Evolutionary conservation across 2,888 invertebrate species (phyloP), one percentile per base, ranked within the genome.

Genomic region (Polyommatus icarus): DNA sequence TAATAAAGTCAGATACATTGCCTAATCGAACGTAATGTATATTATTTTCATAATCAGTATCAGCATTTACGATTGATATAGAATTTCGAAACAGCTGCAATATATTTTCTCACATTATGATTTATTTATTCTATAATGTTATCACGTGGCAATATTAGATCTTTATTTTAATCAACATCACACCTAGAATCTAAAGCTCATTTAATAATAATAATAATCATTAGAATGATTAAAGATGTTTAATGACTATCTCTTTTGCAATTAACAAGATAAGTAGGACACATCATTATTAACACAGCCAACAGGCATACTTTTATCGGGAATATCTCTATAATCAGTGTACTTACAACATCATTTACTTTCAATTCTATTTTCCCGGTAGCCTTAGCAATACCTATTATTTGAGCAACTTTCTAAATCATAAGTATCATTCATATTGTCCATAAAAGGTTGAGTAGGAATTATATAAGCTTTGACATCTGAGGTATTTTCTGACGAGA

Each of bases 401-500:
- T 71, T 82, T 54, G 40, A 75, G 75, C 78, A 81, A 83, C 84
- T 85, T 84, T 85, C 85, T 85, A 84, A 84, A 83, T 82, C 81
- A 82, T 82, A 82, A 81, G 80, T 83, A 71, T 80, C 79, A 81
- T 76, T 76, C 80, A 80, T 80, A 79, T 76, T 76, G 77, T 67
- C 71, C 73, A 78, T 80, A 79, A 82, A 80, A 82, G 83, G 83
- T 81, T 79, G 81, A 82, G 83, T 82, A 81, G 83, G 83, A 79
- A 78, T 82, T 81, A 81, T 84, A 84, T 84, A 84, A 84, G 83
- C 82, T 83, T 84, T 84, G 83, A 76, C 46, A 84, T 84, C 82
- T 83, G 78, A 67, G 67, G 29, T 24, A 61, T 67, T 67, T 67
- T 67, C 29, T 67, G 67, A 67, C 15, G 67, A 67, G 67, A 80